Conservation (phyloP, 2,113 vertebrate genomes). For the Varanus komodoensis region DNA sequence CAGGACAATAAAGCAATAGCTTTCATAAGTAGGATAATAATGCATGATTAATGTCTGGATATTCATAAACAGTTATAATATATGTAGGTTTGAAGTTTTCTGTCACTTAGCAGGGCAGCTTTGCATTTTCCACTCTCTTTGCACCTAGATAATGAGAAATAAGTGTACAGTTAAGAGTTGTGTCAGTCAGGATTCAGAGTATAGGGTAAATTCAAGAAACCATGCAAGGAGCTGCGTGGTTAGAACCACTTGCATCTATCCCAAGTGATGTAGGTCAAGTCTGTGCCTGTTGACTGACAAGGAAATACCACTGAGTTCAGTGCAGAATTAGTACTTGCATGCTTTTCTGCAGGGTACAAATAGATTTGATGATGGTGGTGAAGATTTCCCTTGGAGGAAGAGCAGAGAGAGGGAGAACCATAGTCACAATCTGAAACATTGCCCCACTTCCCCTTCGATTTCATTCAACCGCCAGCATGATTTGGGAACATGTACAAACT, state of each 20-base stretch:
- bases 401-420: background rate
- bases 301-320: background rate
- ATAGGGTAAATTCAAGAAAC: too few species aligned
- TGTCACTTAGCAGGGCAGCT: background rate
- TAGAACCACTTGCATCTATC: too few species aligned
- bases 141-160: background rate
- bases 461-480: background rate
- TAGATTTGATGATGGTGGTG: background rate
- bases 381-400: background rate
- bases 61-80: background rate
- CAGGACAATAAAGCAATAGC: background rate
- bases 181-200: too few species aligned
- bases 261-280: background rate
- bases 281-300: background rate
- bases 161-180: background rate
- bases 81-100: background rate
- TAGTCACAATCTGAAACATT: background rate
- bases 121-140: background rate
- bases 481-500: background rate
- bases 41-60: background rate
- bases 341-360: background rate
- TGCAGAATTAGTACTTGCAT: background rate
- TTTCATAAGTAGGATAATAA: background rate
- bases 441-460: background rate
- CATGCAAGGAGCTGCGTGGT: too few species aligned